Base-by-base conservation (phyloP, 2,113 vertebrate genomes). In the Heterotilapia buettikoferi region DNA sequence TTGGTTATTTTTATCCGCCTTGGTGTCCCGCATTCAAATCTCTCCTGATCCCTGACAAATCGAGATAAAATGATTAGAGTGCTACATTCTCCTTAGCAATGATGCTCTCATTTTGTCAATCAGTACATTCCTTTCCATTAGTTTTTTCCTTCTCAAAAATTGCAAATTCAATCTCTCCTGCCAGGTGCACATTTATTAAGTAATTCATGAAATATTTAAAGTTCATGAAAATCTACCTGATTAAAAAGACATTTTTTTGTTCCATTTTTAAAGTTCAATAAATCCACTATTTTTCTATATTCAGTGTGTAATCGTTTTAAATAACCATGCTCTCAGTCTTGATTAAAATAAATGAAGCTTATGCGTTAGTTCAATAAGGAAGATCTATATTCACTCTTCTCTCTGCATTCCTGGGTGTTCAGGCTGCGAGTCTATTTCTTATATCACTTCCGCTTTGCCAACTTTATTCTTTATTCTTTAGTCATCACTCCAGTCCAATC, bases 151-250 rank as follows among this genome's bases (percentile, higher is more conserved):
- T 31, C 26, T 78, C 45, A 31, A 31, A 50, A 78, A 50, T 4
- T 31, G 18, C 43, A n/a, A 78, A 50, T 78, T 78, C 43, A 78
- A 18, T 45, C 43, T 78, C 16, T 12, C 43, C 24, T 31, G 24
- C 16, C 71, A 50, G 71, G 0, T 47, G 24, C 16, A 50, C 71
- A 50, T 78, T 78, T 78, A 78, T 78, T n/a, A 47, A 76, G 71
- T 76, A 47, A 76, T 76, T 76, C 71, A 50, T 76, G 24, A 76
- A 76, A 76, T 76, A 76, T 76, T 76, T 31, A 76, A 76, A 76
- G 24, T 31, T 76, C 71, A 76, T 76, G 43, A 50, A 76, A 50
- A 31, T 50, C 43, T 19, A 50, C 43, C 24, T 76, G 43, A 76
- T 76, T 76, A 76, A 50, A 73, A 76, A 19, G 24, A 29, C 6